Percentiles rank a stretch among this genome's conserved stretches.
Evolutionary conservation across 1,140 invertebrate species (phyloP).

Genomic region (Eurosta solidaginis): DNA sequence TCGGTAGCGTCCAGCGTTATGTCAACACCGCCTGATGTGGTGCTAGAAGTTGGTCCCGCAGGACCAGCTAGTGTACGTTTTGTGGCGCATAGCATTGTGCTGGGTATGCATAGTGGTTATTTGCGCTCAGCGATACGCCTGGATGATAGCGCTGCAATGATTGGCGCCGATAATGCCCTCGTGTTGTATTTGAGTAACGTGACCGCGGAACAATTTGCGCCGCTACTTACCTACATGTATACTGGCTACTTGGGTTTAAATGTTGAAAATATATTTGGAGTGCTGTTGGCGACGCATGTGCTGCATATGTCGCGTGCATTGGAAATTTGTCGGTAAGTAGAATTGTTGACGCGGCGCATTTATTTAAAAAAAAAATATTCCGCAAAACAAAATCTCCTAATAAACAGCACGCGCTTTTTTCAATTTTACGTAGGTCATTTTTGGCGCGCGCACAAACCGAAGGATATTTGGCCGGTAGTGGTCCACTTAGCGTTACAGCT

Average conservation of each 20-base stretch:
- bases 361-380: background rate
- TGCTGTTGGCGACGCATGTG: conserved; percentile 73
- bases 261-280: conserved; percentile 73
- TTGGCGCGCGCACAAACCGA: conserved; percentile 59
- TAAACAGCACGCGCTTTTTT: background rate
- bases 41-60: conserved; percentile 67
- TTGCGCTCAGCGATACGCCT: conserved; percentile 64
- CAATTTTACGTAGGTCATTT: conserved; percentile 52
- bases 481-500: background rate
- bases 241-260: conserved; percentile 74
- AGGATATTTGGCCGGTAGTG: conserved; percentile 45
- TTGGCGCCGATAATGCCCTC: conserved; percentile 54
- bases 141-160: conserved; percentile 42
- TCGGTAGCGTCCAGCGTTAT: conserved; percentile 39
- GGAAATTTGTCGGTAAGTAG: conserved; percentile 67
- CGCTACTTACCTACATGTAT: conserved; percentile 77
- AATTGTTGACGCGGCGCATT: background rate
- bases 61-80: conserved; percentile 66
- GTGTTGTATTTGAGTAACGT: conserved; percentile 65
- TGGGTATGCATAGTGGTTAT: conserved; percentile 76
- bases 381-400: background rate
- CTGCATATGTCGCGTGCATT: conserved; percentile 76
- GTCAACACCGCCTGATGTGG: conserved; percentile 66
- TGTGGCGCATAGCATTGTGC: conserved; percentile 69
- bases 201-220: conserved; percentile 72